Conservation (phyloP, 2,888 invertebrate species). For the Clepsis dumicolana region DNA sequence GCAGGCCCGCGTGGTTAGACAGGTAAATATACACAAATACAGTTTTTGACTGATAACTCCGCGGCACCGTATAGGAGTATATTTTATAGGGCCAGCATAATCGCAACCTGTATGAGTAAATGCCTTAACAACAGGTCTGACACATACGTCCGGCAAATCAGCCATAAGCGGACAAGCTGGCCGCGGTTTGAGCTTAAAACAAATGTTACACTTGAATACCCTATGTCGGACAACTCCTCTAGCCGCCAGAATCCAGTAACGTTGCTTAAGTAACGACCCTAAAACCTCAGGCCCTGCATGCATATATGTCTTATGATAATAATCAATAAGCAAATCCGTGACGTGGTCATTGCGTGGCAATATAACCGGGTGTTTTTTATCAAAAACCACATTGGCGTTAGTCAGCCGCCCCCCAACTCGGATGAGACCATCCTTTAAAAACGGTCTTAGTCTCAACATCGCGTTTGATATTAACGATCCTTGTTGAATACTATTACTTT, state of each 20-base stretch:
- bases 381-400: too few relatives aligned
- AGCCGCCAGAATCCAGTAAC: constrained; percentile 12
- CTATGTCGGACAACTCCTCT: constrained; percentile 10
- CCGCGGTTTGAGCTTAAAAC: background rate
- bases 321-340: background rate
- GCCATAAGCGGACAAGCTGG: background rate
- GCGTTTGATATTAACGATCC: too few relatives aligned
- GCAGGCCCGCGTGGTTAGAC: background rate
- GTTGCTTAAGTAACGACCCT: background rate
- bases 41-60: background rate
- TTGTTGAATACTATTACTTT: too few relatives aligned
- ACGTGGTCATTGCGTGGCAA: too few relatives aligned
- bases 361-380: too few relatives aligned
- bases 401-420: too few relatives aligned
- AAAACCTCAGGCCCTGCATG: constrained; percentile 5
- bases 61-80: background rate
- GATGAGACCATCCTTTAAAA: too few relatives aligned
- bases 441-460: too few relatives aligned
- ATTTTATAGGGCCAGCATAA: constrained; percentile 1
- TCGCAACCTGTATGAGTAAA: constrained; percentile 7
- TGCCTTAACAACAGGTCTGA: background rate
- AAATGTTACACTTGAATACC: background rate
- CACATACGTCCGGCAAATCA: background rate
- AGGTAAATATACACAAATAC: constrained; percentile 5
- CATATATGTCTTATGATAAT: background rate